Percentiles rank a stretch among this genome's conserved stretches.
phyloP scores from a whole-genome alignment of 2,888 invertebrate species.

The Ischnus inquisitorius region DNA sequence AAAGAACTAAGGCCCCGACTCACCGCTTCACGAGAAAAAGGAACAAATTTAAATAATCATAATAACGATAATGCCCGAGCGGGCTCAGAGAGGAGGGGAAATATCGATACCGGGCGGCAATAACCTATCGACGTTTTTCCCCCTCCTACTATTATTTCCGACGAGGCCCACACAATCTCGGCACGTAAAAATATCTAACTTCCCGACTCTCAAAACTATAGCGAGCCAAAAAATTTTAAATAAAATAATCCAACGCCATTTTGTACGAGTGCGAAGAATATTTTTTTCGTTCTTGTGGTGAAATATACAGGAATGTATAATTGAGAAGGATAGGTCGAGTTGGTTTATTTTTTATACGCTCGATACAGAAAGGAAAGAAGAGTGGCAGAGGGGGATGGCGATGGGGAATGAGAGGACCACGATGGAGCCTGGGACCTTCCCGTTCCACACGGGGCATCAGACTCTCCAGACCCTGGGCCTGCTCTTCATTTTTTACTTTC shows the following conservation, averaged over 20 bases:
- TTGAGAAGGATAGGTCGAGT: conserved; percentile 34
- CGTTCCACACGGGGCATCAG: conserved; percentile 61
- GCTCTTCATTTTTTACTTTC: conserved; percentile 85
- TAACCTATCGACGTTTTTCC: conserved; percentile 55
- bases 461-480: conserved; percentile 64
- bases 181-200: neutral
- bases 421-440: conserved; percentile 50
- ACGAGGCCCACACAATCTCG: conserved; percentile 39
- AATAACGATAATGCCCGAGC: conserved; percentile 80
- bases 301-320: conserved; percentile 42
- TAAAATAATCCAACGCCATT: conserved; percentile 3
- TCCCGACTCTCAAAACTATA: neutral
- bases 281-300: conserved; percentile 4
- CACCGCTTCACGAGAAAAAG: conserved; percentile 72
- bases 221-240: neutral
- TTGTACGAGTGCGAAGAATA: conserved; percentile 11
- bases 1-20: conserved; percentile 43
- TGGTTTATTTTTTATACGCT: conserved; percentile 41
- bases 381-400: conserved; percentile 38
- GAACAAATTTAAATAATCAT: conserved; percentile 82
- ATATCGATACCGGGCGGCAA: conserved; percentile 59
- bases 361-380: conserved; percentile 46
- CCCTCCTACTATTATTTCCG: conserved; percentile 29
- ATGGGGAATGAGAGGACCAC: conserved; percentile 60
- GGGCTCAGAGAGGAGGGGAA: conserved; percentile 37